phyloP scores from a whole-genome alignment of 2,113 vertebrate genomes.

The Puffinus mauretanicus region DNA sequence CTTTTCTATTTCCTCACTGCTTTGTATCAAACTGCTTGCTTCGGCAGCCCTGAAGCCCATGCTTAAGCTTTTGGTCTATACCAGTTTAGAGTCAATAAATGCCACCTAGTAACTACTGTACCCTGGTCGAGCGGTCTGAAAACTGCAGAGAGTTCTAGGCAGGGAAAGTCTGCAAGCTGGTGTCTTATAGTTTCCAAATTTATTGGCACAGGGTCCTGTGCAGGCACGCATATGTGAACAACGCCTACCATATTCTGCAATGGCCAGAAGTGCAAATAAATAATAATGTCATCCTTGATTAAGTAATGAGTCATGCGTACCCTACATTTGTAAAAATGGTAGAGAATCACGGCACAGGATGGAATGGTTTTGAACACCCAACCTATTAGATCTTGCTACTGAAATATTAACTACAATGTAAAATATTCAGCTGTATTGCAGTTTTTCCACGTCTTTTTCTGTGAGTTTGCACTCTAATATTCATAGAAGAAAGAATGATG shows the following conservation, averaged over 20 bases:
- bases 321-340: not conserved
- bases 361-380: not conserved
- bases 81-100: not conserved
- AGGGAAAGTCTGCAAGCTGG: not conserved
- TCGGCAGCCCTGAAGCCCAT: not conserved
- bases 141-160: not conserved
- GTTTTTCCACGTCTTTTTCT: not conserved
- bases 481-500: constrained; percentile 4
- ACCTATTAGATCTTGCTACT: not conserved
- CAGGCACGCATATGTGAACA: not conserved
- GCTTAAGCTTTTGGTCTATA: not conserved
- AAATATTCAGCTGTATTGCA: not conserved
- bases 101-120: not conserved
- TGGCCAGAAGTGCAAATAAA: not conserved
- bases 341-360: not conserved
- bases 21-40: not conserved
- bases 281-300: not conserved
- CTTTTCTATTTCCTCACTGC: not conserved
- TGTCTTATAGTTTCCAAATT: not conserved
- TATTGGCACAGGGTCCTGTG: not conserved
- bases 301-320: not conserved
- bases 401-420: not conserved
- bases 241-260: not conserved
- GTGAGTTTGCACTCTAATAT: not conserved
- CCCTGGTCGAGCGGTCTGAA: not conserved